These are phyloP conservation scores for Pachydiplax longipennis DNA, from an alignment of 2,888 invertebrate genomes.

Conservation along the genomic window DNA sequence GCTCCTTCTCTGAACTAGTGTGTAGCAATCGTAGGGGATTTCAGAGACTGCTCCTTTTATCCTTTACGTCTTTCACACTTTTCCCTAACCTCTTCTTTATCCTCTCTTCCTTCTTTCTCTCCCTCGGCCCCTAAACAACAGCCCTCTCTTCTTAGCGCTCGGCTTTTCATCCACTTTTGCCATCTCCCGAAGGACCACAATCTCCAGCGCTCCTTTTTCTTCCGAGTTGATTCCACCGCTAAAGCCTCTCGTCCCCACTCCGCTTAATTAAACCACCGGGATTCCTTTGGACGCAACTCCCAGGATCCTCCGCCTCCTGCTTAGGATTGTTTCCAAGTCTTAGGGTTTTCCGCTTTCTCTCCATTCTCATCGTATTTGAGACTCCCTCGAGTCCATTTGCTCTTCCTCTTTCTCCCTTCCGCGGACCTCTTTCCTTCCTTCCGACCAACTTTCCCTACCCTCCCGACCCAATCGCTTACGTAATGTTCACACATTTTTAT, in stretches of 20 bases:
- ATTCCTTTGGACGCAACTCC: slow-evolving; percentile 45
- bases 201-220: slow-evolving; percentile 30
- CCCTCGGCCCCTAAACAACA: neutral
- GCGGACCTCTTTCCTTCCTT: neutral
- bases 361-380: neutral
- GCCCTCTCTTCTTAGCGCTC: neutral
- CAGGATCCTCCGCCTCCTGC: slow-evolving; percentile 30
- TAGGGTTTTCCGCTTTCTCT: neutral
- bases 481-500: too few relatives aligned
- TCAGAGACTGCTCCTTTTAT: too few relatives aligned
- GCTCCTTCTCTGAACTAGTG: neutral
- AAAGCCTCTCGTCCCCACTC: slow-evolving; percentile 15
- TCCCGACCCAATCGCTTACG: neutral
- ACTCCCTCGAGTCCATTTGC: neutral
- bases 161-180: slow-evolving; percentile 33
- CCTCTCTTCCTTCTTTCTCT: neutral
- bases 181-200: slow-evolving; percentile 34
- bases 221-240: slow-evolving; percentile 38
- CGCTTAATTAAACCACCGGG: slow-evolving; percentile 47
- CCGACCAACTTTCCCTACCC: neutral
- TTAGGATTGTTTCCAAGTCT: slow-evolving; percentile 44
- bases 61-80: neutral
- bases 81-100: neutral
- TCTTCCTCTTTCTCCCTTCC: neutral
- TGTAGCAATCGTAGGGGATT: too few relatives aligned